phyloP scores from a whole-genome alignment of 2,888 invertebrate genomes.

The Andrena bucephala region DNA sequence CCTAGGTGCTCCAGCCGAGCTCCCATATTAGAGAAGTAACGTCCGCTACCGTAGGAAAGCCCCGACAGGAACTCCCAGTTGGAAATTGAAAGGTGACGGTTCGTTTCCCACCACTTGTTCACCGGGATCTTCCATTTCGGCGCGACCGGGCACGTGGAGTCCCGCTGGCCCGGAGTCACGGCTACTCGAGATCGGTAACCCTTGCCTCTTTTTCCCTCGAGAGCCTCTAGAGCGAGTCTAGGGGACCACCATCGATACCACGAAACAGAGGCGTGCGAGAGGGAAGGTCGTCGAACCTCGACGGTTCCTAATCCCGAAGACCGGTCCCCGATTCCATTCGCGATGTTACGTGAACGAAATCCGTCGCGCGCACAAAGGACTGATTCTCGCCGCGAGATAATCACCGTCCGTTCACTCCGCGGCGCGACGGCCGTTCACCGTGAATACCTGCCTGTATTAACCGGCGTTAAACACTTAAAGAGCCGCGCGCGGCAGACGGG shows the following conservation, averaged over 20 bases:
- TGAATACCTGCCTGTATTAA: conserved; percentile 4
- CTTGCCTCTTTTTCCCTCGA: conserved; percentile 28
- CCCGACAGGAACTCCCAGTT: background rate
- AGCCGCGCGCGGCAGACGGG: no score
- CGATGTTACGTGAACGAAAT: conserved; percentile 68
- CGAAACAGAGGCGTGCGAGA: conserved; percentile 14
- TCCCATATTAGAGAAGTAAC: background rate
- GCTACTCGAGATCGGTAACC: conserved; percentile 67
- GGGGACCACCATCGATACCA: conserved; percentile 26
- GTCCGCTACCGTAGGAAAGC: background rate
- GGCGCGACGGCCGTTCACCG: conserved; percentile 14
- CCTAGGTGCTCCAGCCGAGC: background rate
- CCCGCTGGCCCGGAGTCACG: conserved; percentile 64
- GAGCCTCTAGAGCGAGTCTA: background rate
- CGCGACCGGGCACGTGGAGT: conserved; percentile 52
- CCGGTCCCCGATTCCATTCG: conserved; percentile 63
- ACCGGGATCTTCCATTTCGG: conserved; percentile 11
- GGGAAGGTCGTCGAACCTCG: conserved; percentile 57
- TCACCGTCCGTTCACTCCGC: background rate
- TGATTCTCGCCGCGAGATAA: conserved; percentile 45
- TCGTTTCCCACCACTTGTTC: no score
- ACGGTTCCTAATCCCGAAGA: conserved; percentile 67
- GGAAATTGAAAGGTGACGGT: background rate
- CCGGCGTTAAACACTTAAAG: conserved; percentile 6
- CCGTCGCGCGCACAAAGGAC: conserved; percentile 23